Evolutionary conservation across 2,797 vertebrate genomes (phyloP).

Genomic region (Poecilia gillii): DNA sequence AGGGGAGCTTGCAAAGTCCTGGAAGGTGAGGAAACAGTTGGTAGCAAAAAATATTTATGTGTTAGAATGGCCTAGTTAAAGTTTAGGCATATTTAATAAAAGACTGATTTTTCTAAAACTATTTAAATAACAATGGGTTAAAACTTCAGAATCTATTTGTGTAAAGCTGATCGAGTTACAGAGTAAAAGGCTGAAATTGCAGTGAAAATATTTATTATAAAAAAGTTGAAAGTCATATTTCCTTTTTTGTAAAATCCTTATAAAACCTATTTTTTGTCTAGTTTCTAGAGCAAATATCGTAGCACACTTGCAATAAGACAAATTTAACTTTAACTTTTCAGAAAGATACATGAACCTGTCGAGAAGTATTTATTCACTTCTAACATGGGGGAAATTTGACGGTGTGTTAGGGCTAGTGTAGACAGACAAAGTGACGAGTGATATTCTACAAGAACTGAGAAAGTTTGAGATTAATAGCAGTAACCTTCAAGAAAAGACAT

Average conservation of each 20-base stretch:
- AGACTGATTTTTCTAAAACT: neutral
- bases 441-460: too few relatives aligned
- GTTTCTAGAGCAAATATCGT: too few relatives aligned
- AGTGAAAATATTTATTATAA: neutral
- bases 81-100: neutral
- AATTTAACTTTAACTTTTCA: too few relatives aligned
- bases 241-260: neutral
- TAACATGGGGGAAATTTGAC: too few relatives aligned
- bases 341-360: too few relatives aligned
- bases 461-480: too few relatives aligned
- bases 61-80: neutral
- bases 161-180: neutral
- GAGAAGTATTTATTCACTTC: too few relatives aligned
- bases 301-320: too few relatives aligned
- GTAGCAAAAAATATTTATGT: neutral
- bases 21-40: neutral
- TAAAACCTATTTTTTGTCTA: neutral
- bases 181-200: neutral
- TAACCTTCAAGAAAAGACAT: too few relatives aligned
- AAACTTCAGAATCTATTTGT: neutral
- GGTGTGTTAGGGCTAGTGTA: too few relatives aligned
- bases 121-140: neutral
- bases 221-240: neutral
- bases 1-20: neutral
- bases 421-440: too few relatives aligned